Conservation (phyloP, 2,797 vertebrate species). For the Austrolebias charrua region DNA sequence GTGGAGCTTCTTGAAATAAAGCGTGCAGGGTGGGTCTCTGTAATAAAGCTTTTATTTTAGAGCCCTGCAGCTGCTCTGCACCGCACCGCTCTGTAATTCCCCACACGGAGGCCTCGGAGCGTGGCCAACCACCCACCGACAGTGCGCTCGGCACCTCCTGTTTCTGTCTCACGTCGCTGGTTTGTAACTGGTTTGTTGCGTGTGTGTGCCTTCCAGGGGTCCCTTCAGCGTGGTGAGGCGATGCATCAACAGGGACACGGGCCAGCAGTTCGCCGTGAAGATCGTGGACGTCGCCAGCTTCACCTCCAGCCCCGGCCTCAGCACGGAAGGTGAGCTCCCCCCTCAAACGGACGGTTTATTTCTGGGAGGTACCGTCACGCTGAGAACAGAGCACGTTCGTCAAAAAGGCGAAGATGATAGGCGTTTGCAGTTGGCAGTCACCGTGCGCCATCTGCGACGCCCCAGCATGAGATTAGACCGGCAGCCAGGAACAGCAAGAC, state of each 20-base stretch:
- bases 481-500: constrained; percentile 67
- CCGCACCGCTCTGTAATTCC: constrained; percentile 69
- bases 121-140: constrained; percentile 41
- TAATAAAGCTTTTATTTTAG: constrained; percentile 68
- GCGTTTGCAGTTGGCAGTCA: constrained; percentile 48
- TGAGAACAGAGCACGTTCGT: constrained; percentile 13
- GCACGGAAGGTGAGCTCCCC: constrained; percentile 91
- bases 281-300: constrained; percentile 99
- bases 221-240: constrained; percentile 97
- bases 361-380: constrained; percentile 10
- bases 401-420: constrained; percentile 15
- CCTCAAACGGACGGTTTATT: too few relatives aligned
- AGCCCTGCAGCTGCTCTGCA: constrained; percentile 63
- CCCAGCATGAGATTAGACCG: constrained; percentile 59
- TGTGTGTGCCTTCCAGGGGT: constrained; percentile 81
- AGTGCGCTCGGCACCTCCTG: too few relatives aligned
- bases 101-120: constrained; percentile 31
- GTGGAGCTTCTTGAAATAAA: constrained; percentile 42
- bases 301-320: constrained; percentile 98
- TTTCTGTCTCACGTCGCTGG: too few relatives aligned
- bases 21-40: constrained; percentile 31
- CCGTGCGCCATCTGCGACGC: constrained; percentile 67
- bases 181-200: constrained; percentile 4
- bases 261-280: constrained; percentile 98
- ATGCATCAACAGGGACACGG: constrained; percentile 99